phyloP scores from a whole-genome alignment of 2,888 invertebrate species.

The Oxyscelio sp. region DNA sequence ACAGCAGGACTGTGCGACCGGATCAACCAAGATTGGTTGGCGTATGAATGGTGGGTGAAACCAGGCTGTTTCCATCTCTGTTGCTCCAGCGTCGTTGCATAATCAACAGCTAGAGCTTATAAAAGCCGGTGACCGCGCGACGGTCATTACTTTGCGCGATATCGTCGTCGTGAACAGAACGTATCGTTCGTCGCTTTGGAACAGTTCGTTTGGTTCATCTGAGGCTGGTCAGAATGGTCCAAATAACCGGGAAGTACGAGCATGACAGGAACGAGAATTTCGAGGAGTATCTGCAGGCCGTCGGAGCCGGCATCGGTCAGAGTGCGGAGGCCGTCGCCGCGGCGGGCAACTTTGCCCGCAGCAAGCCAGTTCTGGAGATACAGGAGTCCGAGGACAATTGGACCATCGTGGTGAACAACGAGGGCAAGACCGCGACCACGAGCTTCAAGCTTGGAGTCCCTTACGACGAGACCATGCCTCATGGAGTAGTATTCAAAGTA shows the following conservation, averaged over 20 bases:
- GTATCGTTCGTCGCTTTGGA: no score
- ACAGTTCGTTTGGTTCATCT: not conserved
- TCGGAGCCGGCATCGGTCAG: conserved; percentile 79
- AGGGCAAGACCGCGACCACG: conserved; percentile 81
- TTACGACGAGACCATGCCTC: conserved; percentile 86
- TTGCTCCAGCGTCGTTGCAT: conserved; percentile 74
- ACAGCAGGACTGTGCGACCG: conserved; percentile 69
- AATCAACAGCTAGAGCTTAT: conserved; percentile 76
- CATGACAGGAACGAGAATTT: conserved; percentile 85
- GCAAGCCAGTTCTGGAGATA: conserved; percentile 84
- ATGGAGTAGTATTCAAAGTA: conserved; percentile 85
- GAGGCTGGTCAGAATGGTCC: conserved; percentile 82
- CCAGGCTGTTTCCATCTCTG: conserved; percentile 22
- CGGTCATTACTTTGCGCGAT: conserved; percentile 46
- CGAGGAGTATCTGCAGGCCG: conserved; percentile 84
- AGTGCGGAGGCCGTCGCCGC: conserved; percentile 74
- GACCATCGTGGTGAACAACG: conserved; percentile 83
- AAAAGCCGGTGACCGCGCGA: conserved; percentile 72
- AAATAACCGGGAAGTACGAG: conserved; percentile 86
- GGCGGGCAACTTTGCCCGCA: conserved; percentile 81
- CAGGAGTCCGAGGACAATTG: conserved; percentile 82
- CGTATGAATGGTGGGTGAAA: conserved; percentile 54
- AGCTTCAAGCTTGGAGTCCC: conserved; percentile 85
- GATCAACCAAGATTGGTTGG: conserved; percentile 76
- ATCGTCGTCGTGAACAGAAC: not conserved